Evolutionary conservation across 2,888 invertebrate genomes (phyloP).

Genomic region (Lordiphosa fenestrarum): DNA sequence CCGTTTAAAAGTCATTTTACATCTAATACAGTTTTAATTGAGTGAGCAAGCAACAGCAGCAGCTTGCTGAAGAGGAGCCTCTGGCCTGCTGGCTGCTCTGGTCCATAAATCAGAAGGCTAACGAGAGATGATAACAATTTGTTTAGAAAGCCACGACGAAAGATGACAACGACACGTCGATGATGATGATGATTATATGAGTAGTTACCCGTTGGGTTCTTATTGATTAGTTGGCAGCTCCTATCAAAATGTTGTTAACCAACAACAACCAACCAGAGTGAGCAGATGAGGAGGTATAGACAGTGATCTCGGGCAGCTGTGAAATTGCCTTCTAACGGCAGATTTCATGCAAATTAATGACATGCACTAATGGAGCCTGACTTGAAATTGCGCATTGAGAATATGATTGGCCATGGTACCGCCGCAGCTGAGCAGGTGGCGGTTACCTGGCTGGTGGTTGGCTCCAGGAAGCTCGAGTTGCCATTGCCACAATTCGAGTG

Average conservation of each 20-base stretch:
- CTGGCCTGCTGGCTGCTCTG: neutral
- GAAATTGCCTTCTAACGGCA: conserved; percentile 52
- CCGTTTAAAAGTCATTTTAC: conserved; percentile 57
- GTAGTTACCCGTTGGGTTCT: conserved; percentile 48
- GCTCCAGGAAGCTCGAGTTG: neutral
- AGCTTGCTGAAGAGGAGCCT: neutral
- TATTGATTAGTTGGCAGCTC: conserved; percentile 61
- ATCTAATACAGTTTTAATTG: conserved; percentile 72
- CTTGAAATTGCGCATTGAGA: conserved; percentile 13
- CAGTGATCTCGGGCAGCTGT: conserved; percentile 18
- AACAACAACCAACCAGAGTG: neutral
- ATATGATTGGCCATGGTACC: conserved; percentile 10
- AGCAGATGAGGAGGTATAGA: conserved; percentile 7
- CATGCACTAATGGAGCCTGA: conserved; percentile 64
- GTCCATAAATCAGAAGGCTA: conserved; percentile 46
- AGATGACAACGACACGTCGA: conserved; percentile 21
- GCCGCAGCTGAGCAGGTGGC: neutral
- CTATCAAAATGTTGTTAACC: conserved; percentile 61
- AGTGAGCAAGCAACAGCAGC: conserved; percentile 24
- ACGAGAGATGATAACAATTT: conserved; percentile 63
- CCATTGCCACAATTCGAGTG: conserved; percentile 3
- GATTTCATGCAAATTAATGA: conserved; percentile 65
- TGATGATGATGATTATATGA: conserved; percentile 18
- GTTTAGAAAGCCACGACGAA: conserved; percentile 20
- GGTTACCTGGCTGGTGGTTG: neutral